Conservation (phyloP, 2,888 invertebrate genomes). For the Adelphocoris suturalis region DNA sequence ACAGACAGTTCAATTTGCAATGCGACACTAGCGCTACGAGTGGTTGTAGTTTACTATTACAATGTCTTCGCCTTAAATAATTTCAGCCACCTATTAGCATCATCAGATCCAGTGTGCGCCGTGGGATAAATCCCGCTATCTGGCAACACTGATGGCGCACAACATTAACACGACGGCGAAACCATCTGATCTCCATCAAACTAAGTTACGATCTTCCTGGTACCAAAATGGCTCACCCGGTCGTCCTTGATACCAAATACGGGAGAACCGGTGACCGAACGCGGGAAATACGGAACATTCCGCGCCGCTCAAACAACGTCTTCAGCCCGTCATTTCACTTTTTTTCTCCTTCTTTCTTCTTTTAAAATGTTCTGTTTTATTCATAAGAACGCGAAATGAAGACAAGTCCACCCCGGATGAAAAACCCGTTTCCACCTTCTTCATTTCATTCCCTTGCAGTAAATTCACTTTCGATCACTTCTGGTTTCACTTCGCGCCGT, state of each 20-base stretch:
- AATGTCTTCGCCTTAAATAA: too few relatives aligned
- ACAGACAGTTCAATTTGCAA: too few relatives aligned
- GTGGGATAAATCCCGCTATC: too few relatives aligned
- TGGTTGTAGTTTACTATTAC: too few relatives aligned
- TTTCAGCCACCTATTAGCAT: too few relatives aligned
- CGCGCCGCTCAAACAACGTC: not conserved
- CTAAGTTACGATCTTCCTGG: not conserved
- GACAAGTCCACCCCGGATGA: not conserved
- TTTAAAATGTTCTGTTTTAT: not conserved
- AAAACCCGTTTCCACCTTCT: slow-evolving; percentile 13
- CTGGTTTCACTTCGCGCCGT: too few relatives aligned
- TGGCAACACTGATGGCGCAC: too few relatives aligned
- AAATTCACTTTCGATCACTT: not conserved
- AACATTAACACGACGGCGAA: too few relatives aligned
- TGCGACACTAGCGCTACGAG: too few relatives aligned
- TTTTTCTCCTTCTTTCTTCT: not conserved
- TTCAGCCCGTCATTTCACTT: not conserved
- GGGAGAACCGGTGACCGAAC: not conserved
- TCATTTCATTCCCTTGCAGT: not conserved
- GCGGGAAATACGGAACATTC: not conserved
- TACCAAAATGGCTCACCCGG: not conserved
- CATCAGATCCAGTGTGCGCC: too few relatives aligned
- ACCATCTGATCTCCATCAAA: too few relatives aligned
- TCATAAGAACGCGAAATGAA: not conserved
- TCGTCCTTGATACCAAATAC: not conserved